A percentile compares a stretch with the other conserved stretches of the same genome.
These are phyloP conservation scores for Coturnix japonica DNA, from an alignment of 2,113 vertebrate species.

Conservation along the genomic window DNA sequence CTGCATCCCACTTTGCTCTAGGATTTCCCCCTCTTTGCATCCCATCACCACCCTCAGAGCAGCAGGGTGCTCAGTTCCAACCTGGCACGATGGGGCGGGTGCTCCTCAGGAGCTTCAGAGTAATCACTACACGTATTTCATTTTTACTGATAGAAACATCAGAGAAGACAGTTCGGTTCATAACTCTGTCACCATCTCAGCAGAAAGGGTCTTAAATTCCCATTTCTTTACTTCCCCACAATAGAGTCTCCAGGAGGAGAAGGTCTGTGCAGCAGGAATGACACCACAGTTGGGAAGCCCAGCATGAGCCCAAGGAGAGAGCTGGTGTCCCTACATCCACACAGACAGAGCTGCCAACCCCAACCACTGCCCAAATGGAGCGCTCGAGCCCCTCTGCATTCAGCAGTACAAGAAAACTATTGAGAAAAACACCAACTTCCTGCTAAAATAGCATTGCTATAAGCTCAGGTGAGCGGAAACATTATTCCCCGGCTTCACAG, in stretches of 20 bases:
- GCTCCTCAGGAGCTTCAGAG: neutral
- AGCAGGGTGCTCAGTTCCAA: neutral
- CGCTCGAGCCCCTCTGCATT: neutral
- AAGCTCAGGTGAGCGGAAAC: constrained; percentile 21
- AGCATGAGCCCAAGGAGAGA: neutral
- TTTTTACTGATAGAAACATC: neutral
- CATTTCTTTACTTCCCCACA: neutral
- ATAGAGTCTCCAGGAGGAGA: neutral
- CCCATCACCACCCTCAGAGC: neutral
- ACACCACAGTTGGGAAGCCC: fast-evolving
- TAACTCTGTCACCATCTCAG: neutral
- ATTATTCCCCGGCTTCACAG: constrained; percentile 2
- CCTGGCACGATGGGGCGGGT: fast-evolving
- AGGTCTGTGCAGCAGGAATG: neutral
- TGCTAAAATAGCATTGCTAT: neutral
- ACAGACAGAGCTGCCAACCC: neutral
- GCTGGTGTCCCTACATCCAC: neutral
- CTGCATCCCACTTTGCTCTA: neutral
- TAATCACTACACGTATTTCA: neutral
- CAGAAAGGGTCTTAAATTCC: neutral
- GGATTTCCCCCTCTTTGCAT: neutral
- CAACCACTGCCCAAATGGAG: fast-evolving
- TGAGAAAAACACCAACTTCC: neutral
- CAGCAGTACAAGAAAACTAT: neutral
- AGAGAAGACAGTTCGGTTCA: neutral